Base-by-base conservation (phyloP, 2,888 invertebrate species). In the Lasioglossum figueresi region DNA sequence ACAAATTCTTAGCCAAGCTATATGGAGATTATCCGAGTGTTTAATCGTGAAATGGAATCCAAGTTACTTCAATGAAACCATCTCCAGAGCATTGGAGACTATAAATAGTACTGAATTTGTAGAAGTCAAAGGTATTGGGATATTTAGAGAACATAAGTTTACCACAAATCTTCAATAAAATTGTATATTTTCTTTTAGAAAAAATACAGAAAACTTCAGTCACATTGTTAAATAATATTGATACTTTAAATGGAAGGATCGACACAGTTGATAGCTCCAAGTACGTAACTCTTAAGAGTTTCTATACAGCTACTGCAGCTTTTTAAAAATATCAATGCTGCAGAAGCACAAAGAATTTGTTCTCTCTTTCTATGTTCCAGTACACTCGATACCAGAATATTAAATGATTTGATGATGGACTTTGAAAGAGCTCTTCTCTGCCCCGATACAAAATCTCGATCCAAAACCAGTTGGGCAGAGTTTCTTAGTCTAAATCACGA, bases 11-110 rank as follows among this genome's bases (percentile, higher is more conserved):
- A 91, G 91, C n/a, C 82, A 91, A 56, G 92, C 91, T 77, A 79
- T 95, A 52, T 95, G 94, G 94, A 91, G 89, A 84, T 86, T 95
- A 43, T 95, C 95, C 0, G 94, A 94, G 66, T 93, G 92, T 83
- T 90, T 92, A 78, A 79, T 93, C 73, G 87, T 94, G 27, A 90
- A 89, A 80, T 95, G 95, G 93, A 90, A 95, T 82, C 92, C 94
- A 27, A 90, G 87, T 48, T 90, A 93, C 76, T 91, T 94, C 19
- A 89, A 92, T 71, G 84, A 92, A 16, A 90, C 91, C 8, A 79
- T 94, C 80, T 88, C 79, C 37, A 86, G 84, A 68, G 87, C 91
- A 27, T 82, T 95, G 43, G 79, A 88, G 52, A 88, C 91, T 27
- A 82, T 95, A 31, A 75, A 89, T 59, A 74, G 75, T 56, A 78